Evolutionary conservation across 2,113 vertebrate genomes (phyloP).

Genomic region (Melanotaenia duboulayi): DNA sequence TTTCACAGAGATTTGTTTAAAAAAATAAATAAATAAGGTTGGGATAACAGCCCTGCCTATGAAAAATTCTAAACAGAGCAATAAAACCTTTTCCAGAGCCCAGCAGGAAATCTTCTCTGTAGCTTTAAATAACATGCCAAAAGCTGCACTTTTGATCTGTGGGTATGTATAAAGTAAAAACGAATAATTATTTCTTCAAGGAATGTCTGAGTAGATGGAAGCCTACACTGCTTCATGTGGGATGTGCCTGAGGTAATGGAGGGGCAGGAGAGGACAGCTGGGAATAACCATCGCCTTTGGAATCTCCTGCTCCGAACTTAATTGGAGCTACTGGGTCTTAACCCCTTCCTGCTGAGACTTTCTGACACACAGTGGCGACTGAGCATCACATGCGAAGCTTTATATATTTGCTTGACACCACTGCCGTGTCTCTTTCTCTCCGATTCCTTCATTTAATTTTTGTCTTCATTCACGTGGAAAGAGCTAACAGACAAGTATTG

Average conservation of each 20-base stretch:
- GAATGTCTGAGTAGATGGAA: conserved; percentile 59
- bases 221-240: conserved; percentile 38
- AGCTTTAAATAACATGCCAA: conserved; percentile 67
- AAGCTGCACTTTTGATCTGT: conserved; percentile 62
- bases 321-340: conserved; percentile 64
- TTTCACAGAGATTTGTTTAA: conserved; percentile 59
- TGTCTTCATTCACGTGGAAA: conserved; percentile 33
- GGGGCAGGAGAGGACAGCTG: conserved; percentile 42
- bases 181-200: conserved; percentile 71
- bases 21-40: conserved; percentile 61
- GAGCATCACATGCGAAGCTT: not conserved
- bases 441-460: conserved; percentile 37
- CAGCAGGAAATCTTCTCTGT: conserved; percentile 33
- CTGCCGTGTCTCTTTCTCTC: not conserved
- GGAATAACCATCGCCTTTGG: conserved; percentile 55
- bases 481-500: conserved; percentile 19
- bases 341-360: conserved; percentile 43
- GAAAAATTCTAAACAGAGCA: conserved; percentile 40
- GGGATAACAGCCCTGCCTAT: conserved; percentile 45
- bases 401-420: not conserved
- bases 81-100: conserved; percentile 12
- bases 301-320: conserved; percentile 61
- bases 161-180: conserved; percentile 51
- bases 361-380: not conserved
- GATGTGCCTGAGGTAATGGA: conserved; percentile 51